Evolutionary conservation across 1,140 invertebrate genomes (phyloP), one percentile per base, ranked within the genome.

Genomic region (Drosophila busckii): DNA sequence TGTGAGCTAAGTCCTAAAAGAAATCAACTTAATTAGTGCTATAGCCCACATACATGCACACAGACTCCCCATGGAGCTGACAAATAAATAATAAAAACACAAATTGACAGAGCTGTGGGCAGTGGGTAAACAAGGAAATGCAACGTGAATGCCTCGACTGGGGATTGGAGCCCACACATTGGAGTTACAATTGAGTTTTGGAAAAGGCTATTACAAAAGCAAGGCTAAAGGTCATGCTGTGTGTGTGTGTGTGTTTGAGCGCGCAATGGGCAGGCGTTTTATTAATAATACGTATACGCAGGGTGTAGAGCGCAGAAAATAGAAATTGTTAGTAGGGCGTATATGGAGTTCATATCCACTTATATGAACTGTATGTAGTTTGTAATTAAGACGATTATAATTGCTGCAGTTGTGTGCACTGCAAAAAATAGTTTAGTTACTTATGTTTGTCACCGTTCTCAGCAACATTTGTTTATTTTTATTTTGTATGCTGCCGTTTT

Each of bases 61-160:
- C 48, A 44, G 59, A 61, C 65, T 80, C 75, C 69, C 75, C 44
- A 17, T 59, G 65, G 70, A 66, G 15, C 53, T 40, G 55, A 55
- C 75, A 80, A 80, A 80, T 82, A 80, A 80, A 82, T 80, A 82
- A 80, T 82, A 80, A 75, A 82, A 75, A 40, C 64, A 65, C 64
- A 80, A 82, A 80, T 80, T 80, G 75, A 80, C 75, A 70, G 62
- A 71, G 65, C 71, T 37, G 44, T 29, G 26, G 22, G 13, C 32
- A 23, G 19, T 15, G 10, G 44, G 46, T 13, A 28, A 42, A 66
- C 71, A 42, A 55, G 68, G 44, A 80, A 66, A 22, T 70, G 49
- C 52, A 66, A 35, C 46, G n/a, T n/a, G n/a, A n/a, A n/a, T 38
- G 28, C n/a, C 32, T 32, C 17, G 15, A 15, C n/a, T n/a, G n/a